A percentile compares a stretch with the other conserved stretches of the same genome.
Conservation (phyloP, 2,113 vertebrate genomes). For the Peromyscus polionotus region DNA sequence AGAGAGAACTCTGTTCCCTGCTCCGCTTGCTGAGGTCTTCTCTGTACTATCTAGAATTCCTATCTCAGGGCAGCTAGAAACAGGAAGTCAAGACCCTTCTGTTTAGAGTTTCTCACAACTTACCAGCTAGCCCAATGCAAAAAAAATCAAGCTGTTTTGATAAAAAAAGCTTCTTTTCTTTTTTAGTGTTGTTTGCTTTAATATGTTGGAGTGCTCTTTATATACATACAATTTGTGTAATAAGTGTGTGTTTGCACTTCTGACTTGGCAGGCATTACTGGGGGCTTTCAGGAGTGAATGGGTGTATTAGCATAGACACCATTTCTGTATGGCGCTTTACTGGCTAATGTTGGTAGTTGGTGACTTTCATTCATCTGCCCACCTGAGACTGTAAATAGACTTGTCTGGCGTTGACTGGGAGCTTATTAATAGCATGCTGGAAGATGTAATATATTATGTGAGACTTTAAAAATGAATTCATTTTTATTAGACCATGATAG, state of each 20-base stretch:
- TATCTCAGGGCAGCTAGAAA: neutral
- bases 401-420: neutral
- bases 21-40: neutral
- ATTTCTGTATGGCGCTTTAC: neutral
- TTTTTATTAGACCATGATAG: neutral
- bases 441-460: neutral
- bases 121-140: neutral
- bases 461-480: neutral
- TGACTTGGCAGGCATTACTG: neutral
- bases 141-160: slow-evolving; percentile 6
- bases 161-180: slow-evolving; percentile 18
- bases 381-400: neutral
- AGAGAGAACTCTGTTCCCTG: neutral
- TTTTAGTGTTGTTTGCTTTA: slow-evolving; percentile 21
- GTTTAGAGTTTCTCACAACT: neutral
- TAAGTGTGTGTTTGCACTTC: neutral
- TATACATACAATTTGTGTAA: neutral
- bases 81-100: neutral
- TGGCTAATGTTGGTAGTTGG: neutral
- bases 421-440: neutral
- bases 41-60: neutral
- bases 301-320: neutral
- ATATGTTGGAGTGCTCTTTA: neutral
- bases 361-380: neutral
- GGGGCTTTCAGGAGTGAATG: neutral